Conservation (phyloP, 2,888 invertebrate species). For the Neocrepidodera transversa region DNA sequence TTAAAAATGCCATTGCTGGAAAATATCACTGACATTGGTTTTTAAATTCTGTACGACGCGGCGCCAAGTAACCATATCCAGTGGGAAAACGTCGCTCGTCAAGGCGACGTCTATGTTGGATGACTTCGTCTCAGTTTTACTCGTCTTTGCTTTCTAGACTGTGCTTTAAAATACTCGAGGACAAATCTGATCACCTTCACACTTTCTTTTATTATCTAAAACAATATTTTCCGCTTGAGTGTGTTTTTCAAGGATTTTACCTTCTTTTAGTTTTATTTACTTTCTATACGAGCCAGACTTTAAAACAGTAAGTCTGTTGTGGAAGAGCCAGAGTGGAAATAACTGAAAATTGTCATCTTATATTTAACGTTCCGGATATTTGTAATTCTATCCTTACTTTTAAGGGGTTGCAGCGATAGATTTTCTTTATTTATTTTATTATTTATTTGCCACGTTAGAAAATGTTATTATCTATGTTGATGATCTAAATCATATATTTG, state of each 20-base stretch:
- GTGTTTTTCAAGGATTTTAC: constrained; percentile 5
- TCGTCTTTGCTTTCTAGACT: constrained; percentile 11
- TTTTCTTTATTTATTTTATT: too few relatives aligned
- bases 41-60: constrained; percentile 32
- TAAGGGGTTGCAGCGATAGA: too few relatives aligned
- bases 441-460: too few relatives aligned
- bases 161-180: constrained; percentile 8
- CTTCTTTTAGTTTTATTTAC: constrained; percentile 6
- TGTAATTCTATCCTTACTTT: too few relatives aligned
- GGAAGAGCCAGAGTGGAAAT: too few relatives aligned
- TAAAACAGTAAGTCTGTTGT: too few relatives aligned
- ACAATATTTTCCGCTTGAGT: constrained; percentile 13
- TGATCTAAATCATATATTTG: too few relatives aligned
- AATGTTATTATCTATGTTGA: too few relatives aligned
- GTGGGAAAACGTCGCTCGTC: constrained; percentile 17
- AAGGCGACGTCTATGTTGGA: constrained; percentile 21
- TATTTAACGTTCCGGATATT: too few relatives aligned
- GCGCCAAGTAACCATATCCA: constrained; percentile 30
- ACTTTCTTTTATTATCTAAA: constrained; percentile 15
- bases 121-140: constrained; percentile 2
- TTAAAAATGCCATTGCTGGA: constrained; percentile 26
- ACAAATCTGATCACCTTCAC: constrained; percentile 12
- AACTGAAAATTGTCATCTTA: too few relatives aligned
- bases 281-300: not conserved
- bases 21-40: constrained; percentile 25